Base-by-base conservation (phyloP, 2,113 vertebrate genomes). In the Psilopsiagon aurifrons region DNA sequence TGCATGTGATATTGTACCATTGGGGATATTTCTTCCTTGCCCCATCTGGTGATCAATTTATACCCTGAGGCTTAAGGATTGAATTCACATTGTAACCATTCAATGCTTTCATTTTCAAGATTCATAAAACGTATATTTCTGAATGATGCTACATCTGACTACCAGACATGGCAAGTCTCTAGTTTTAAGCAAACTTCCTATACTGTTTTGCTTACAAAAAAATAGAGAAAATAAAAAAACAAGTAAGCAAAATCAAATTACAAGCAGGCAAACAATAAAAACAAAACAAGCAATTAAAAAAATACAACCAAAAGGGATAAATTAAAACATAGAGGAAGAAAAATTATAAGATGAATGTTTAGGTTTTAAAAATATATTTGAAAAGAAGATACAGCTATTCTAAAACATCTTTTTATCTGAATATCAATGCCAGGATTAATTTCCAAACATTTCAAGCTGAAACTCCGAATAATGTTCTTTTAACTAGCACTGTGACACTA, bases 11-110 rank as follows among this genome's bases (percentile, higher is more conserved):
- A 81, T 71, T 87, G 69, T 86, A 57, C 80, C 62, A 51, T 8
- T 62, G 51, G 64, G 60, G 4, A 86, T 96, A 93, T 83, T 90
- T 92, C 39, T 88, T 88, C 75, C 60, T 81, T 88, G 63, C 3
- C 16, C 75, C 76, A 86, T 85, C 59, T 96, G 68, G 82, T 77
- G 85, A 97, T 94, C 60, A 89, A 8, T 95, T 91, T 88, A 60
- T 94, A 92, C 60, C 82, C 47, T 4, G 46, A 95, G 76, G 85
- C 24, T 75, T 90, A 39, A n/a, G 54, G 66, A 71, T 55, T 90
- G 52, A 90, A 80, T 89, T 95, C 44, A 81, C 41, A 31, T 70
- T 90, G 44, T 15, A 94, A 59, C 63, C 90, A 68, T 67, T 66
- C 24, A 76, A 37, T 39, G 43, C 12, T 60, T 83, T 80, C 14